Evolutionary conservation across 2,113 vertebrate genomes (phyloP).

Genomic region (Myotis brandtii): DNA sequence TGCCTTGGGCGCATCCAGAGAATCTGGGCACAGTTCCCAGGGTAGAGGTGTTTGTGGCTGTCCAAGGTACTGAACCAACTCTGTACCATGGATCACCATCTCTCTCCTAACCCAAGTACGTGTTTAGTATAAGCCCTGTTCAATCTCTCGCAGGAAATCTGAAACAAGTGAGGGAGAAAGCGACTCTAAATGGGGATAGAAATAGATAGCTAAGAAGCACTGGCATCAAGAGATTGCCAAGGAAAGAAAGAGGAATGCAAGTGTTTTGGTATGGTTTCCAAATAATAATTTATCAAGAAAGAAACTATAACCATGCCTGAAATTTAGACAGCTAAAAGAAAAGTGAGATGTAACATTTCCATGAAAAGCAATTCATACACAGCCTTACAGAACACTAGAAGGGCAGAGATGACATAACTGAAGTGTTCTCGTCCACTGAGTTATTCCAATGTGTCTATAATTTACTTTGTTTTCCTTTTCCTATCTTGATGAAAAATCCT

Average conservation of each 20-base stretch:
- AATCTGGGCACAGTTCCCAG: background rate
- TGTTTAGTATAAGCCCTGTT: background rate
- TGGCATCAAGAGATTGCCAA: background rate
- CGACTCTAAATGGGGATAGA: background rate
- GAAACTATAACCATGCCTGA: background rate
- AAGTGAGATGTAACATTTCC: background rate
- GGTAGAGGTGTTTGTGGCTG: background rate
- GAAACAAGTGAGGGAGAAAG: background rate
- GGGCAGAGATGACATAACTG: background rate
- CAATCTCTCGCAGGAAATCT: background rate
- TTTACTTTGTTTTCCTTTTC: background rate
- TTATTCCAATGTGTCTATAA: background rate
- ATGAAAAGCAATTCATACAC: background rate
- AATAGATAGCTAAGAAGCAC: background rate
- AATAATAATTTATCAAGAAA: conserved; percentile 22
- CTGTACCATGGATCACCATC: background rate
- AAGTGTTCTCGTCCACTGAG: background rate
- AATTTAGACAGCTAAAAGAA: background rate
- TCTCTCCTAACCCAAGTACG: background rate
- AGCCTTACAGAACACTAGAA: background rate
- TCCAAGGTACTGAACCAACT: background rate
- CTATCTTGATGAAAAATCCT: conserved; percentile 26
- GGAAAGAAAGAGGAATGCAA: background rate
- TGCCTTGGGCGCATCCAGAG: background rate
- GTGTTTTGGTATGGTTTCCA: conserved; percentile 9